phyloP scores from a whole-genome alignment of 2,113 vertebrate species.

The Collichthys lucidus region DNA sequence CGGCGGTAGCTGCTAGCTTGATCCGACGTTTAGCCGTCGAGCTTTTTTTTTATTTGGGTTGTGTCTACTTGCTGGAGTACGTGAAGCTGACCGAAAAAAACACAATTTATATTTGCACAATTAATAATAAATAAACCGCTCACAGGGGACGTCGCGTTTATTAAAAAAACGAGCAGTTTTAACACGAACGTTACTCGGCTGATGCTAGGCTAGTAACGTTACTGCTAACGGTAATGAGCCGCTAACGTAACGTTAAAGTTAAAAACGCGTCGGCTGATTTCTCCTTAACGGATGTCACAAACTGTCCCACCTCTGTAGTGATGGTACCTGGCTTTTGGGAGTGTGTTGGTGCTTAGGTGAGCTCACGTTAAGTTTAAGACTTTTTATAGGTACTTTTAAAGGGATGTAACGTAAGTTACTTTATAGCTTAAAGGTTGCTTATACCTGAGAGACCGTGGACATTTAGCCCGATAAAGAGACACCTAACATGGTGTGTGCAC shows the following conservation, averaged over 20 bases:
- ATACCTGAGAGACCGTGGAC: too few relatives aligned
- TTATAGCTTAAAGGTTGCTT: neutral
- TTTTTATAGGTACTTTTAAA: neutral
- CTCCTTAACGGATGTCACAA: neutral
- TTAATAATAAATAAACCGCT: rapidly evolving
- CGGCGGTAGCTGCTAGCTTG: slow-evolving; percentile 61
- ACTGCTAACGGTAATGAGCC: slow-evolving; percentile 52
- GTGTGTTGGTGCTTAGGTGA: neutral
- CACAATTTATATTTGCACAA: rapidly evolving
- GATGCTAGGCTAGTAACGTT: slow-evolving; percentile 45
- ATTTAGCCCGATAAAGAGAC: neutral
- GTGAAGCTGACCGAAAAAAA: neutral
- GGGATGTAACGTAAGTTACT: neutral
- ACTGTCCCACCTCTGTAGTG: neutral
- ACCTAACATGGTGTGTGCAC: neutral
- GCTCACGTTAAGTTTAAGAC: neutral
- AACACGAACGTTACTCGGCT: slow-evolving; percentile 3
- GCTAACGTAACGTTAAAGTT: slow-evolving; percentile 32
- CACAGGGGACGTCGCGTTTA: too few relatives aligned
- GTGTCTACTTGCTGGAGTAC: slow-evolving; percentile 26
- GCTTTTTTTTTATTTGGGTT: slow-evolving; percentile 14
- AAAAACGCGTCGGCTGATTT: too few relatives aligned
- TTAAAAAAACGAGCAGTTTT: neutral
- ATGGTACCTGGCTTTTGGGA: neutral
- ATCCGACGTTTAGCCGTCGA: slow-evolving; percentile 62